Percentiles rank a stretch among this genome's conserved stretches.
phyloP scores from a whole-genome alignment of 2,113 vertebrate species.

The Gnathonemus longibarbis region DNA sequence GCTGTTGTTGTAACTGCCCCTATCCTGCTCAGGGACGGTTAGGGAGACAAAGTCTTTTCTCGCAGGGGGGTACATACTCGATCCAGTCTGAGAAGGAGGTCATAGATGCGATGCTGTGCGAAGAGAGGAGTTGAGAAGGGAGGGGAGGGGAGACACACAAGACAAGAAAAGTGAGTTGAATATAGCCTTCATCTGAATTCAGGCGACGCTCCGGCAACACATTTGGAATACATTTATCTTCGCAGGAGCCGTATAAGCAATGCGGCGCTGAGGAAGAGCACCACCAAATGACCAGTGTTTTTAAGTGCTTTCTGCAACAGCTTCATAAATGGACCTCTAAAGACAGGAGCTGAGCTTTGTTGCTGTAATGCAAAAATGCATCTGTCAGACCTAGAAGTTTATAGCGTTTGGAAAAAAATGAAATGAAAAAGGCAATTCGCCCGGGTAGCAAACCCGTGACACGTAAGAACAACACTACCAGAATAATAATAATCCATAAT shows the following conservation, averaged over 20 bases:
- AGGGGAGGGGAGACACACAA: background rate
- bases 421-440: background rate
- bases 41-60: constrained; percentile 76
- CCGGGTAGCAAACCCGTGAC: background rate
- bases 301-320: background rate
- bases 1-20: constrained; percentile 64
- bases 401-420: background rate
- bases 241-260: background rate
- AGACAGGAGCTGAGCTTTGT: background rate
- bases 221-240: background rate
- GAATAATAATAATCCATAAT: background rate
- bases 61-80: constrained; percentile 61
- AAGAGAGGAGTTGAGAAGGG: background rate
- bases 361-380: background rate
- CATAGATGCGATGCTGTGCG: constrained; percentile 19
- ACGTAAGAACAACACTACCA: background rate
- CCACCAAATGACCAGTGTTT: background rate
- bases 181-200: background rate
- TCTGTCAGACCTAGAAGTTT: background rate
- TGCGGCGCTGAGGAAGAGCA: background rate
- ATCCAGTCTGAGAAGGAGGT: constrained; percentile 23
- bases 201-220: background rate
- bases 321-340: background rate
- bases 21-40: constrained; percentile 56
- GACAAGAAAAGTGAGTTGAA: background rate